Conservation (phyloP, 2,888 invertebrate genomes). For the Eilema griseolum region DNA sequence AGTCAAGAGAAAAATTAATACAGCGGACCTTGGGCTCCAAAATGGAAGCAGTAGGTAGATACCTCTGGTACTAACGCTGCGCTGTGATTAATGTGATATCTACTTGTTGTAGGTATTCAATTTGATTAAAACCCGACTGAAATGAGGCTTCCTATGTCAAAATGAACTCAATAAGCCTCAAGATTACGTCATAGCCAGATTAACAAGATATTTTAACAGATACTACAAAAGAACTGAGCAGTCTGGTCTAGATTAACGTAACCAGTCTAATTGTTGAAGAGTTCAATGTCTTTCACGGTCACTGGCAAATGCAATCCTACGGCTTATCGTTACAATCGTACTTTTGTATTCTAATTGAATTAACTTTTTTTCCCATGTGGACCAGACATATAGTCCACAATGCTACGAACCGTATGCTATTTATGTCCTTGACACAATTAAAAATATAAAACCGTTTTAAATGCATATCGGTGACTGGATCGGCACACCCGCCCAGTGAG, state of each 20-base stretch:
- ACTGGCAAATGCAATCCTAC: conserved; percentile 26
- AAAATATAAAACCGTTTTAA: conserved; percentile 61
- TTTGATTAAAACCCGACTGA: background rate
- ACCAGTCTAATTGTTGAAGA: conserved; percentile 13
- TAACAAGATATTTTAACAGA: background rate
- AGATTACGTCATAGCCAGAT: background rate
- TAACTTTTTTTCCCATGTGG: conserved; percentile 74
- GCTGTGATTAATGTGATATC: no score
- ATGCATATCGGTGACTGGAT: conserved; percentile 65
- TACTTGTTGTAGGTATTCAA: no score
- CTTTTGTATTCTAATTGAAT: conserved; percentile 65
- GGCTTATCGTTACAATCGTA: conserved; percentile 43
- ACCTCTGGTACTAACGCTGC: no score
- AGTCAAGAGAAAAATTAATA: no score
- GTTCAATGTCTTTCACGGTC: conserved; percentile 43
- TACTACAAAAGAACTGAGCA: background rate
- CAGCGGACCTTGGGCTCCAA: no score
- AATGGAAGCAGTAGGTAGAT: no score
- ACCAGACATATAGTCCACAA: conserved; percentile 42
- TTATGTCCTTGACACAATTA: conserved; percentile 74
- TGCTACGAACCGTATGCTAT: conserved; percentile 39
- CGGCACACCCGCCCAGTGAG: conserved; percentile 62
- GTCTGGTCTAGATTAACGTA: background rate
- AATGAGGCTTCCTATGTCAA: background rate
- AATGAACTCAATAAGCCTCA: background rate